Evolutionary conservation across 2,113 vertebrate species (phyloP).

Genomic region (Malurus elegans): DNA sequence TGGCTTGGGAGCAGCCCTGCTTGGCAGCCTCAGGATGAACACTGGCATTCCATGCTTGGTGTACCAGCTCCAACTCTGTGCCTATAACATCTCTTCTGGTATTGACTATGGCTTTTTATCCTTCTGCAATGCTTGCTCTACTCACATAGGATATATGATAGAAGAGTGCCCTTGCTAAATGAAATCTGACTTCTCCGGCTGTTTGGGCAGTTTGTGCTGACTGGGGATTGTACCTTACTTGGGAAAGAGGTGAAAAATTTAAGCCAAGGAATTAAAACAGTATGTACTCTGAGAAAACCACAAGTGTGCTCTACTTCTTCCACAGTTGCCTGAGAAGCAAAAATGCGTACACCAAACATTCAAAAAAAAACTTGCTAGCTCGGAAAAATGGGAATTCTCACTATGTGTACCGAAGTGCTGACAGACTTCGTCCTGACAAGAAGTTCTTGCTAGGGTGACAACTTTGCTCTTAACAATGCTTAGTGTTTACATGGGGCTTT

Average conservation of each 20-base stretch:
- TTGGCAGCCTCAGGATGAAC: neutral
- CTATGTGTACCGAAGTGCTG: neutral
- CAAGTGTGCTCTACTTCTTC: neutral
- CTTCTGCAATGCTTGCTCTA: neutral
- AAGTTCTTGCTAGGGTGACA: neutral
- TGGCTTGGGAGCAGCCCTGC: neutral
- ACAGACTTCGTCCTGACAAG: neutral
- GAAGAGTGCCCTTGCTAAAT: neutral
- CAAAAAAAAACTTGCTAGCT: neutral
- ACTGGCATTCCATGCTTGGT: neutral
- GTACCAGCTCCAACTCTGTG: neutral
- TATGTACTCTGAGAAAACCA: neutral
- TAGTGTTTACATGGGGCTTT: slow-evolving; percentile 6
- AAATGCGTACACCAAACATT: neutral
- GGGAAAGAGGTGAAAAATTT: neutral
- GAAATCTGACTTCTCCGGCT: neutral
- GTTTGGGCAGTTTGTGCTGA: neutral
- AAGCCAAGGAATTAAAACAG: neutral
- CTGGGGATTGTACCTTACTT: neutral
- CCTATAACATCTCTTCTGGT: neutral
- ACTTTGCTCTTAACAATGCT: neutral
- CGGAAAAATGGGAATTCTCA: neutral
- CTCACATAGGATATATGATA: fast-evolving
- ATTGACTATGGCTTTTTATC: neutral
- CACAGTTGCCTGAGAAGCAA: neutral